Evolutionary conservation across 1,140 invertebrate genomes (phyloP), one percentile per base, ranked within the genome.

Genomic region (Lasaia peninsularis): DNA sequence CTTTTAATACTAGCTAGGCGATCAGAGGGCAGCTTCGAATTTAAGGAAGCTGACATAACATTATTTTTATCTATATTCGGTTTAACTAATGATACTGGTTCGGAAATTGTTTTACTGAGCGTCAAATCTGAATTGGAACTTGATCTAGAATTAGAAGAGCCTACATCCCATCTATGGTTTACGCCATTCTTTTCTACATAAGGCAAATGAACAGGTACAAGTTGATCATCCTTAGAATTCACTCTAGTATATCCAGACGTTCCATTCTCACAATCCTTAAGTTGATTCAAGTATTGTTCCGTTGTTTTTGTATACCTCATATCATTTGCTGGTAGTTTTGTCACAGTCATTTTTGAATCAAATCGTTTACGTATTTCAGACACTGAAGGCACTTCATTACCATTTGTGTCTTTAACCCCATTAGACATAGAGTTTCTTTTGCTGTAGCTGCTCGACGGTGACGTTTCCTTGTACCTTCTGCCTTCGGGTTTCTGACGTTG

Each of bases 281-380:
- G 54, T 48, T 86, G 80, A 49, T 71, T 88, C 33, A 89, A 67
- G 56, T 88, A 89, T 12, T 87, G 86, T 56, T 89, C 87, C 12
- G 84, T 76, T 0, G 73, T 75, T 56, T 78, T 80, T 10, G 78
- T 58, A 18, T 78, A 78, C 52, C 74, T 71, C 2, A 76, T 59
- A 4, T 90, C 84, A 52, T 86, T 82, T 1, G 83, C 67, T 3
- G 86, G 87, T 18, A 89, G 65, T 62, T 86, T 86, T 6, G 88
- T 89, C n/a, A 88, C 86, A 0, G 89, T 76, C 86, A 89, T 89
- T 72, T 89, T 89, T 8, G 75, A 61, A 62, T 89, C 91, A 70
- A 92, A 91, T 52, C 86, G 81, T 63, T 89, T 89, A 24, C 90
- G 77, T 58, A 92, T 90, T 52, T 92, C 91, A 1, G 89, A 90